These are phyloP conservation scores for Cataglyphis livida DNA, from an alignment of 2,888 invertebrate genomes.

Conservation along the genomic window DNA sequence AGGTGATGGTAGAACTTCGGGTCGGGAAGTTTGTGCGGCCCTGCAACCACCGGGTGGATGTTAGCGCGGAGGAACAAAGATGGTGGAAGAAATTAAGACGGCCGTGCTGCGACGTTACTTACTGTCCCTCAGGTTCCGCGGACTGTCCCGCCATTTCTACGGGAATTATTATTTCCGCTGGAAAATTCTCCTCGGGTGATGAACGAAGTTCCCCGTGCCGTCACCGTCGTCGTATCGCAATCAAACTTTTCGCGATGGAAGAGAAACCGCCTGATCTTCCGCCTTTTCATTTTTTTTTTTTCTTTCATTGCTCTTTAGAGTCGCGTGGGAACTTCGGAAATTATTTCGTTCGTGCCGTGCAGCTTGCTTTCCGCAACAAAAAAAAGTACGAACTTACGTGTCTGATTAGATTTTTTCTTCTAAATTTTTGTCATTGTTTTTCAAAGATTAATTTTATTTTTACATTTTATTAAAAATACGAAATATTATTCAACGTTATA, in stretches of 20 bases:
- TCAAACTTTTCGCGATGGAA: slow-evolving; percentile 69
- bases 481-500: neutral
- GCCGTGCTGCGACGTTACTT: slow-evolving; percentile 65
- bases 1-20: slow-evolving; percentile 29
- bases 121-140: slow-evolving; percentile 61
- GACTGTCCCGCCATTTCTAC: slow-evolving; percentile 68
- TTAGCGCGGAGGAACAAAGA: slow-evolving; percentile 62
- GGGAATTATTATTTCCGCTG: slow-evolving; percentile 61
- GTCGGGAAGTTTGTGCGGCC: slow-evolving; percentile 53
- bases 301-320: slow-evolving; percentile 4
- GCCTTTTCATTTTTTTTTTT: slow-evolving; percentile 30
- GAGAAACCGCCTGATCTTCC: slow-evolving; percentile 59
- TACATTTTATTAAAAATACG: neutral
- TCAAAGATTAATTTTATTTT: neutral
- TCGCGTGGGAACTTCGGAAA: slow-evolving; percentile 40
- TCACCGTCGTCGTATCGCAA: slow-evolving; percentile 50
- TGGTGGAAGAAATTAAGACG: slow-evolving; percentile 76
- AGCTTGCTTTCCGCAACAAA: neutral
- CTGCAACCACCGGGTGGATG: slow-evolving; percentile 54
- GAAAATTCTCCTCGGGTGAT: slow-evolving; percentile 66
- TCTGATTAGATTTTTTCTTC: slow-evolving; percentile 16
- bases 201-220: slow-evolving; percentile 60
- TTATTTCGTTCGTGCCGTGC: slow-evolving; percentile 30
- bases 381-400: neutral
- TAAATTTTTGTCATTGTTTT: slow-evolving; percentile 2